phyloP scores from a whole-genome alignment of 2,888 invertebrate species.

The Hydriomena furcata region DNA sequence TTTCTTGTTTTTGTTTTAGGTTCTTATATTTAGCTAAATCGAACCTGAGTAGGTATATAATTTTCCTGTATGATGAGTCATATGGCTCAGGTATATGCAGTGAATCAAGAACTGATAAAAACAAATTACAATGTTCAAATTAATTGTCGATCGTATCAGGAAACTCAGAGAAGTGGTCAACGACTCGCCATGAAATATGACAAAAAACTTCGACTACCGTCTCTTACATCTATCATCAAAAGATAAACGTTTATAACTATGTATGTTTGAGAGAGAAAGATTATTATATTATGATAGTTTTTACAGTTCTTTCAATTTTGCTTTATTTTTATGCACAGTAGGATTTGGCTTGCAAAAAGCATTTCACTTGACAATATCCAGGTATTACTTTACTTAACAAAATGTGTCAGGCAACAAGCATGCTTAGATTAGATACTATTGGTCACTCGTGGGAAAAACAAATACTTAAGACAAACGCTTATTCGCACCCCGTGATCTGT shows the following conservation, averaged over 20 bases:
- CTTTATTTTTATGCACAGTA: too few relatives aligned
- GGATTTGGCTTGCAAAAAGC: too few relatives aligned
- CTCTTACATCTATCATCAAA: slow-evolving; percentile 6
- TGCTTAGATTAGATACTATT: too few relatives aligned
- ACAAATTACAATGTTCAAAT: slow-evolving; percentile 55
- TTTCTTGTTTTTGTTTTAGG: too few relatives aligned
- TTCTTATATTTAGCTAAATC: neutral
- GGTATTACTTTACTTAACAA: too few relatives aligned
- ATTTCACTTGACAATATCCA: too few relatives aligned
- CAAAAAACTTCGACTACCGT: slow-evolving; percentile 10
- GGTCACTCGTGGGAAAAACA: slow-evolving; percentile 17
- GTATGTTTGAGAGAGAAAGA: too few relatives aligned
- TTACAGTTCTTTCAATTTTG: too few relatives aligned
- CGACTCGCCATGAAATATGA: slow-evolving; percentile 29
- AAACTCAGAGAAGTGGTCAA: slow-evolving; percentile 49
- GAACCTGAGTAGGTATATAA: slow-evolving; percentile 3
- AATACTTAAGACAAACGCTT: neutral
- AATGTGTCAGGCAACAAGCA: too few relatives aligned
- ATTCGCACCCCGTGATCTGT: slow-evolving; percentile 10
- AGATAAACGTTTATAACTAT: too few relatives aligned
- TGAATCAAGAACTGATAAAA: slow-evolving; percentile 53
- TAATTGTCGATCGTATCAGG: slow-evolving; percentile 72
- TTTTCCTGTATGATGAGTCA: slow-evolving; percentile 50
- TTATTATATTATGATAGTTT: too few relatives aligned
- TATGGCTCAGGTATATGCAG: slow-evolving; percentile 41